phyloP scores from a whole-genome alignment of 1,140 invertebrate species.

The Liolophura sinensis region DNA sequence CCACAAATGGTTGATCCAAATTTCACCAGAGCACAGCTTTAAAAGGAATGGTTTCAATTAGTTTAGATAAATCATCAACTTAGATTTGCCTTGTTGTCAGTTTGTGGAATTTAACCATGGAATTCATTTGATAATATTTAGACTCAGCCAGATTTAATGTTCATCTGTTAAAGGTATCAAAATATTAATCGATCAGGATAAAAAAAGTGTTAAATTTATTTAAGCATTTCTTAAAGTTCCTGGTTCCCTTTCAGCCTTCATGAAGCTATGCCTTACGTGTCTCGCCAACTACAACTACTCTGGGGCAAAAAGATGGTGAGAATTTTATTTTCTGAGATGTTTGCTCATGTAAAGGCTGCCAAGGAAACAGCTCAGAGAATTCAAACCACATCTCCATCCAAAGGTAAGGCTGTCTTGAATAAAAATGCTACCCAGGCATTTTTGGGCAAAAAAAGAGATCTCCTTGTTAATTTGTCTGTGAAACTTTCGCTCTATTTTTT shows the following conservation, averaged over 20 bases:
- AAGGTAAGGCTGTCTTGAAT: neutral
- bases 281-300: slow-evolving; percentile 79
- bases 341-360: slow-evolving; percentile 39
- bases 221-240: neutral
- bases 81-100: no score
- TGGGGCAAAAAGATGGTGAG: slow-evolving; percentile 76
- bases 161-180: neutral
- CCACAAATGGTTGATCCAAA: no score
- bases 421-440: neutral
- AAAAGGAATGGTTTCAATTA: no score
- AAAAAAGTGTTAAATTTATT: no score
- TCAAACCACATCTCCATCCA: no score
- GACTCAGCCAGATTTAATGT: neutral
- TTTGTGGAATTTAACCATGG: no score
- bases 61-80: no score
- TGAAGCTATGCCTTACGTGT: slow-evolving; percentile 78
- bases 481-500: no score
- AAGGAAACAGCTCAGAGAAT: slow-evolving; percentile 8
- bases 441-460: no score
- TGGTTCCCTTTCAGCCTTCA: slow-evolving; percentile 67
- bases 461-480: no score
- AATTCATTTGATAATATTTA: neutral
- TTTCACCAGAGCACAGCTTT: no score
- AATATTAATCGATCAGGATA: slow-evolving; percentile 3
- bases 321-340: slow-evolving; percentile 60